These are phyloP conservation scores for Sebastes taczanowskii DNA, from an alignment of 2,797 vertebrate genomes.

Conservation along the genomic window DNA sequence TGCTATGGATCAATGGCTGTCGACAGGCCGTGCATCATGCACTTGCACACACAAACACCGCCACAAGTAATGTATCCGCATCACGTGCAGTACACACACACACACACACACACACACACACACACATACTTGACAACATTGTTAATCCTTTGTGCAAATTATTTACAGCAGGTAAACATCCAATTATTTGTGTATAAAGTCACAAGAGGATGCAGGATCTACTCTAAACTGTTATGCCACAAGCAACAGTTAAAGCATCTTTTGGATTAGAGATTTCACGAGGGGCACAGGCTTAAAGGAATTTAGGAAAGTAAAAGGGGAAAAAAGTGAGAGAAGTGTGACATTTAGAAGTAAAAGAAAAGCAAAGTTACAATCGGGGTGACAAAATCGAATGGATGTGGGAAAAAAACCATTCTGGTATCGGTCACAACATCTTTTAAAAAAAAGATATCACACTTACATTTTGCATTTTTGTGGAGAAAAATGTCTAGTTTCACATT, in stretches of 20 bases:
- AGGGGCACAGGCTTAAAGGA: neutral
- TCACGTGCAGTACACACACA: neutral
- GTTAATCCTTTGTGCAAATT: slow-evolving; percentile 43
- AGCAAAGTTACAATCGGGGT: neutral
- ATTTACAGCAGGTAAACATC: slow-evolving; percentile 49
- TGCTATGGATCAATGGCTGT: slow-evolving; percentile 39
- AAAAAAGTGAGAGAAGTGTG: too few species aligned
- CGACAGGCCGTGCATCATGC: slow-evolving; percentile 50
- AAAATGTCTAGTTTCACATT: neutral
- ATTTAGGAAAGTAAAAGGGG: too few species aligned
- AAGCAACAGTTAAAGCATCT: neutral
- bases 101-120: neutral
- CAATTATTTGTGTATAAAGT: neutral
- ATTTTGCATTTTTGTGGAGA: neutral
- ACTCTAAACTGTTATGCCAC: neutral
- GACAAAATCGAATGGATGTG: neutral
- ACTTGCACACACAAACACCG: slow-evolving; percentile 15
- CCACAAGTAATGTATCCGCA: slow-evolving; percentile 17
- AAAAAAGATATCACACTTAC: neutral
- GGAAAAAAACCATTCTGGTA: neutral
- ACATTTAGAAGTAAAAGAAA: neutral
- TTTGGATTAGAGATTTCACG: neutral
- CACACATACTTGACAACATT: slow-evolving; percentile 6
- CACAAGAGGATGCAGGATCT: neutral
- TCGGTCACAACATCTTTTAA: neutral